phyloP scores from a whole-genome alignment of 92 coral and sea anemone genomes.

The Plumapathes pennacea region DNA sequence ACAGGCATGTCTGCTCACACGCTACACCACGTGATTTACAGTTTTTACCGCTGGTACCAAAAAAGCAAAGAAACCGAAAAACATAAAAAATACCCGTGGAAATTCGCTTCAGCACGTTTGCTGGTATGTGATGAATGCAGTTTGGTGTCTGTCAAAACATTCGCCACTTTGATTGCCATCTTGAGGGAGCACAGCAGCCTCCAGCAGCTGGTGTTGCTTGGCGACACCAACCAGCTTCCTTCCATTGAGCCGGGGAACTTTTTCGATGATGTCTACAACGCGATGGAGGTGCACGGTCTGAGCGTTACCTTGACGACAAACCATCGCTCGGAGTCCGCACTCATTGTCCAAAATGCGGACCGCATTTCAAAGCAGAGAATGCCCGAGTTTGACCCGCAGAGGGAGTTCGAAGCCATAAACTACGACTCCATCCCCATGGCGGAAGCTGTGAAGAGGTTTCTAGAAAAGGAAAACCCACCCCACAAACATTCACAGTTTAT shows the following conservation, averaged over 20 bases:
- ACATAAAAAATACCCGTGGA: constrained; percentile 13
- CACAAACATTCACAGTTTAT: constrained; percentile 34
- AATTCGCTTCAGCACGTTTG: constrained; percentile 23
- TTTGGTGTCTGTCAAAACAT: constrained; percentile 32
- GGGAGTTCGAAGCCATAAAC: constrained; percentile 3
- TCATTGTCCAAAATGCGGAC: constrained; percentile 22
- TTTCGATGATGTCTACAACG: constrained; percentile 24
- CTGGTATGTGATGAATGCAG: constrained; percentile 55
- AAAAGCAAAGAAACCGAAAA: constrained; percentile 1
- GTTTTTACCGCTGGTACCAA: constrained; percentile 10
- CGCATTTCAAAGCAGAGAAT: constrained; percentile 12
- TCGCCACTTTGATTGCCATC: constrained; percentile 20
- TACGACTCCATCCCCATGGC: not conserved
- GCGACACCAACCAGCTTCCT: constrained; percentile 47
- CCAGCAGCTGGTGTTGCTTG: constrained; percentile 42
- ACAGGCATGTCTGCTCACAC: constrained; percentile 39
- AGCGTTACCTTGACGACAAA: constrained; percentile 25
- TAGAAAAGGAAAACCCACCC: constrained; percentile 2
- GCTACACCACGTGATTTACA: constrained; percentile 38
- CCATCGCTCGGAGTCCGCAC: constrained; percentile 42
- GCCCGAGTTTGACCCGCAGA: constrained; percentile 10
- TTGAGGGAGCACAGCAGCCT: constrained; percentile 20
- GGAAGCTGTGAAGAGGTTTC: constrained; percentile 7
- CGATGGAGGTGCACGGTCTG: constrained; percentile 3
- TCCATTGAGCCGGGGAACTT: constrained; percentile 53